phyloP scores from a whole-genome alignment of 2,113 vertebrate species.

The Apteryx mantelli region DNA sequence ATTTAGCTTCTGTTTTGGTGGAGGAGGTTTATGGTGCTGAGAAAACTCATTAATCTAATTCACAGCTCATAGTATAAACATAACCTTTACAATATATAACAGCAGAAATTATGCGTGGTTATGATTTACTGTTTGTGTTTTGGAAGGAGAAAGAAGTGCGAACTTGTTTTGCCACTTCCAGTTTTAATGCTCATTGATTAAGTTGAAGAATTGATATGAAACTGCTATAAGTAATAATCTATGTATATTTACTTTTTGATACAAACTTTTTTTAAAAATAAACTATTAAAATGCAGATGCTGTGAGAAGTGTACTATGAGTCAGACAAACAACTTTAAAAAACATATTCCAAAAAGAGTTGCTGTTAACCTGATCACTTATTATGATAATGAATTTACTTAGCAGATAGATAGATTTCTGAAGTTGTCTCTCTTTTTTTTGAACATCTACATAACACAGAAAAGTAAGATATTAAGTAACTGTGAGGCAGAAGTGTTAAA shows the following conservation, averaged over 20 bases:
- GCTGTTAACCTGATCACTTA: neutral
- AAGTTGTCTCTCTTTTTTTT: neutral
- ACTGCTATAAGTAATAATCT: conserved; percentile 51
- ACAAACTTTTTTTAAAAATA: neutral
- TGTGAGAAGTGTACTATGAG: neutral
- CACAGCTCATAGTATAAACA: conserved; percentile 79
- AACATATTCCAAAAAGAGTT: neutral
- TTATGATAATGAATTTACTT: neutral
- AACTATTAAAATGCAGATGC: conserved; percentile 12
- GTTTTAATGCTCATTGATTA: conserved; percentile 71
- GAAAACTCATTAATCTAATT: conserved; percentile 85
- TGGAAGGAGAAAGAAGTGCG: conserved; percentile 62
- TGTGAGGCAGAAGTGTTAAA: neutral
- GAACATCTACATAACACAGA: neutral
- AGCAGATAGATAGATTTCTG: neutral
- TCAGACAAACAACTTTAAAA: conserved; percentile 24
- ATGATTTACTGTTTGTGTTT: conserved; percentile 78
- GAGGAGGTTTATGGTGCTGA: conserved; percentile 77
- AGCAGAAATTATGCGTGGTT: conserved; percentile 73
- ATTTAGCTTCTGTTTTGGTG: conserved; percentile 79
- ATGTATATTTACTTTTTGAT: conserved; percentile 11
- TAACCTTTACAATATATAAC: conserved; percentile 81
- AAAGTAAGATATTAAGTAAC: neutral
- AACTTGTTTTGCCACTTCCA: conserved; percentile 58
- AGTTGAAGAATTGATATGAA: conserved; percentile 63